phyloP scores from a whole-genome alignment of 1,140 invertebrate genomes.

The Periplaneta americana region DNA sequence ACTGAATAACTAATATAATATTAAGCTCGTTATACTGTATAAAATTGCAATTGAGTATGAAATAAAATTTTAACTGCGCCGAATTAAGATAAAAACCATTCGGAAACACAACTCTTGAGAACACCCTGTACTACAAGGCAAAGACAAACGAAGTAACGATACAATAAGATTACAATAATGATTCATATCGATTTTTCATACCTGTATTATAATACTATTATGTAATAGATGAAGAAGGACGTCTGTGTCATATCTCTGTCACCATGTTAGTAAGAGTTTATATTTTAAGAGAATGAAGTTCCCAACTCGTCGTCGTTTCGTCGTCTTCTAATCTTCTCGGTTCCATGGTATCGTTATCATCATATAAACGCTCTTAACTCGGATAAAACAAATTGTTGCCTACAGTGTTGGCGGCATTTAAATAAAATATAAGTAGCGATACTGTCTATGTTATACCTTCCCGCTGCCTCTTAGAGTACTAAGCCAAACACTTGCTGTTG shows the following conservation, averaged over 20 bases:
- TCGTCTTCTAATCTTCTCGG: background rate
- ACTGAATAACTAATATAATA: too few relatives aligned
- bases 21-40: too few relatives aligned
- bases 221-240: background rate
- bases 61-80: too few relatives aligned
- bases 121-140: background rate
- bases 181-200: slow-evolving; percentile 16
- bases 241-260: slow-evolving; percentile 1
- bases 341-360: background rate
- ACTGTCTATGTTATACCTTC: background rate
- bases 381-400: background rate
- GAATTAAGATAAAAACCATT: too few relatives aligned
- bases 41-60: too few relatives aligned
- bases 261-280: slow-evolving; percentile 2
- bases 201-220: slow-evolving; percentile 3
- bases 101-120: background rate
- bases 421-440: background rate
- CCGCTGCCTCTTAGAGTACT: background rate
- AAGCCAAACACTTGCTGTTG: background rate
- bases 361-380: background rate
- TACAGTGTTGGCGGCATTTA: background rate
- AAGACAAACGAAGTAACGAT: slow-evolving; percentile 9
- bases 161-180: slow-evolving; percentile 16
- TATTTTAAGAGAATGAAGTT: background rate
- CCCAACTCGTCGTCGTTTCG: background rate